These are phyloP conservation scores for Ceratosolen fusciceps DNA, from an alignment of 1,140 invertebrate genomes.

Conservation along the genomic window DNA sequence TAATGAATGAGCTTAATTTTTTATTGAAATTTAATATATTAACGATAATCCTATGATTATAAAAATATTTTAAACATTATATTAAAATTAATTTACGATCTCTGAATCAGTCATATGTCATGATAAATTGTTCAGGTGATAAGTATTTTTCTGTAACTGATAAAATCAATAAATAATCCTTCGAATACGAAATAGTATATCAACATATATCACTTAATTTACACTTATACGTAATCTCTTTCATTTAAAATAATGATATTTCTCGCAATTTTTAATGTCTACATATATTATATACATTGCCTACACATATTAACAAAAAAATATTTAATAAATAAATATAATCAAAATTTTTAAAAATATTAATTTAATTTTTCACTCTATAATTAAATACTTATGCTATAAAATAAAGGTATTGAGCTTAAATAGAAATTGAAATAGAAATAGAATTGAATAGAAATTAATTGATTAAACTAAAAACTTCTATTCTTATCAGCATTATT, in stretches of 20 bases:
- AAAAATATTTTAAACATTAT: neutral
- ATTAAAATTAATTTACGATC: neutral
- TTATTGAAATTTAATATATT: neutral
- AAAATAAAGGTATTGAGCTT: no score
- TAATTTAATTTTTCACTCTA: no score
- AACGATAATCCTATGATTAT: neutral
- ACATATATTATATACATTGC: no score
- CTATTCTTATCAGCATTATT: neutral
- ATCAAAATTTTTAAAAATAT: no score
- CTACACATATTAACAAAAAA: no score
- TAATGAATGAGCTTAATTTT: no score
- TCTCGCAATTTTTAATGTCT: no score
- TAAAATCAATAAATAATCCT: neutral
- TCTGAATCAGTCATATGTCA: neutral
- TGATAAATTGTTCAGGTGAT: neutral
- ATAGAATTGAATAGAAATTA: no score
- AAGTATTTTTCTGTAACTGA: neutral
- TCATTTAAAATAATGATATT: neutral
- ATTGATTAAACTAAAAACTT: neutral
- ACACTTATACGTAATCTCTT: neutral
- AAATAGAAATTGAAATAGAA: no score
- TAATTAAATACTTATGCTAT: no score
- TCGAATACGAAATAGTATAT: neutral
- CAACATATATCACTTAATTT: neutral
- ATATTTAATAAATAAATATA: no score